Conservation (phyloP, 92 coral and sea anemone genomes). For the Epizoanthus ramosus region DNA sequence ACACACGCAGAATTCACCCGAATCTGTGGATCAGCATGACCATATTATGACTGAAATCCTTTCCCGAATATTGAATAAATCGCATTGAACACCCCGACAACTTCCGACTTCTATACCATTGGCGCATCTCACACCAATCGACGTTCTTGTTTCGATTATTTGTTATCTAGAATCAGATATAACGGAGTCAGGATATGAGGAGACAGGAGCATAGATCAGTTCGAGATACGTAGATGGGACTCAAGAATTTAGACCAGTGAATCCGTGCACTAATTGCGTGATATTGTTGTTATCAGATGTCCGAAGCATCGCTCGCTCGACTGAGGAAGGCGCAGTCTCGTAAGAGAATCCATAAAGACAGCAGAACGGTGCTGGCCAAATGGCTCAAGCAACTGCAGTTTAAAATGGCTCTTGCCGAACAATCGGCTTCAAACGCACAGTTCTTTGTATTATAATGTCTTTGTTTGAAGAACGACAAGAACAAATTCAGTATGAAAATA, state of each 20-base stretch:
- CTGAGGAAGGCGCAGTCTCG: constrained; percentile 89
- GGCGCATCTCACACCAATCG: too few species aligned
- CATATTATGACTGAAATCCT: too few species aligned
- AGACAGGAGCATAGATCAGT: not conserved
- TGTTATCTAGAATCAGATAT: too few species aligned
- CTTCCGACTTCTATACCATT: too few species aligned
- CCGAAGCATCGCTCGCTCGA: constrained; percentile 81
- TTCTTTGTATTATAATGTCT: constrained; percentile 18
- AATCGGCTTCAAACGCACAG: constrained; percentile 79
- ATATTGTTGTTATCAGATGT: constrained; percentile 50
- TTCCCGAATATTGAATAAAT: too few species aligned
- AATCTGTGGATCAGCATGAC: too few species aligned
- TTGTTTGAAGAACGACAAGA: not conserved
- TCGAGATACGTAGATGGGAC: not conserved
- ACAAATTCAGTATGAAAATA: not conserved
- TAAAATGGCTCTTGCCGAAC: constrained; percentile 95
- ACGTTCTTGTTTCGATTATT: too few species aligned
- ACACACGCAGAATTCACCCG: too few species aligned
- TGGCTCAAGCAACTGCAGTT: constrained; percentile 97
- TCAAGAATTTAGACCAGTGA: not conserved
- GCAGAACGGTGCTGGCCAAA: constrained; percentile 80
- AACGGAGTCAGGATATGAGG: too few species aligned
- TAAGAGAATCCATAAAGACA: constrained; percentile 78
- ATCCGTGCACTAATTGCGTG: not conserved
- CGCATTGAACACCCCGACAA: too few species aligned